Conservation (phyloP, 2,113 vertebrate genomes). For the Scophthalmus maximus region DNA sequence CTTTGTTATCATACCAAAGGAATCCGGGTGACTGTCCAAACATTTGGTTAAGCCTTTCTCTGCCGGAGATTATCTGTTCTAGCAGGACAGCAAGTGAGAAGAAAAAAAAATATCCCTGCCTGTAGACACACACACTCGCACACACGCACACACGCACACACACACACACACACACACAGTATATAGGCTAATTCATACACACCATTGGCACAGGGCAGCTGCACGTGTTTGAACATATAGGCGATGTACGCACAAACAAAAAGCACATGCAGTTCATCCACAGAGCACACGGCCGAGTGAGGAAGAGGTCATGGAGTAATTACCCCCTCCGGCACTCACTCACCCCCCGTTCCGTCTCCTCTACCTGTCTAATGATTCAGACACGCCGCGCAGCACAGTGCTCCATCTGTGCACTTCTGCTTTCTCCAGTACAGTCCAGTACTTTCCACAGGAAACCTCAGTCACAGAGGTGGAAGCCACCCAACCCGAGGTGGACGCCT, state of each 20-base stretch:
- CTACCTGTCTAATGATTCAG: conserved; percentile 45
- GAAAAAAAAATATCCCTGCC: not conserved
- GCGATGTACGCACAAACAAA: conserved; percentile 8
- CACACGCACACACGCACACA: too few relatives aligned
- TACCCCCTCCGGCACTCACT: conserved; percentile 4
- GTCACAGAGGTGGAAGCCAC: conserved; percentile 46
- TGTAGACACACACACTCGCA: too few relatives aligned
- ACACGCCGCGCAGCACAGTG: conserved; percentile 19
- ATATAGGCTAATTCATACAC: conserved; percentile 21
- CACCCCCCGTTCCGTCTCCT: not conserved
- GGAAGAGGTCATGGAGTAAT: conserved; percentile 24
- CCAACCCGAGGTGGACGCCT: conserved; percentile 23
- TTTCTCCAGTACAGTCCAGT: conserved; percentile 48
- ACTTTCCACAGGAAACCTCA: conserved; percentile 77
- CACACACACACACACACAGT: too few relatives aligned
- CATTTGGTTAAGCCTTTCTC: conserved; percentile 60
- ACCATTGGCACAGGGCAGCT: conserved; percentile 5
- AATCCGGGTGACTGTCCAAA: conserved; percentile 61
- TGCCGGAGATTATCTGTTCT: conserved; percentile 61
- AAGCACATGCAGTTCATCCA: not conserved
- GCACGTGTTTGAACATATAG: not conserved
- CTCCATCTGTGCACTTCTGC: conserved; percentile 60
- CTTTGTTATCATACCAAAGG: conserved; percentile 45
- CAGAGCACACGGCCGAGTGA: not conserved
- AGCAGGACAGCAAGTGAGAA: conserved; percentile 38